These are phyloP conservation scores for Mesitornis unicolor DNA, from an alignment of 2,113 vertebrate species.

Conservation along the genomic window DNA sequence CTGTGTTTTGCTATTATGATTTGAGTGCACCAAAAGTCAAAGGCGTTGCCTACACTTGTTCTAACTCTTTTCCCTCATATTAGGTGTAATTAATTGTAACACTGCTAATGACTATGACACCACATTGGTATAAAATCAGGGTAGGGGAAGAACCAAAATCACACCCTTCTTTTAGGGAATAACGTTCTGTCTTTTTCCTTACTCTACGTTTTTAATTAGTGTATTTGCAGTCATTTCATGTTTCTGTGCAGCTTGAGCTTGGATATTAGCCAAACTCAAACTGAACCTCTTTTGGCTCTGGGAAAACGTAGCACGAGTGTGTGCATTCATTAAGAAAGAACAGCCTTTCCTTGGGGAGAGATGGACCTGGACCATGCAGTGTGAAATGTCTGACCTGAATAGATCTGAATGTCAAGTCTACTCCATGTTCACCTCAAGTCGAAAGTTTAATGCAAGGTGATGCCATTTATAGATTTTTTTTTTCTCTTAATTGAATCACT, in stretches of 20 bases:
- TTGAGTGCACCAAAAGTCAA: background rate
- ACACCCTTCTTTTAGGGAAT: background rate
- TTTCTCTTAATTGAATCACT: constrained; percentile 17
- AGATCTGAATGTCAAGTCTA: constrained; percentile 61
- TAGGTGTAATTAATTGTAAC: background rate
- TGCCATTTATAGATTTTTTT: constrained; percentile 45
- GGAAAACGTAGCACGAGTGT: constrained; percentile 51
- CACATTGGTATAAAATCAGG: background rate
- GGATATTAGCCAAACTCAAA: constrained; percentile 62
- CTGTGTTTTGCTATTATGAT: background rate
- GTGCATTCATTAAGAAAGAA: constrained; percentile 66
- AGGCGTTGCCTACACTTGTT: background rate
- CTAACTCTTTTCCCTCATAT: background rate
- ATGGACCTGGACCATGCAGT: background rate
- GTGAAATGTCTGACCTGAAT: constrained; percentile 66
- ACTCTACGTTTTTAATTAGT: constrained; percentile 52
- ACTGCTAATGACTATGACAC: background rate
- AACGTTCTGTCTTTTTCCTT: background rate
- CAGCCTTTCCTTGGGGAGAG: constrained; percentile 62
- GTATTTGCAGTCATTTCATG: constrained; percentile 62
- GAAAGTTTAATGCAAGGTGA: constrained; percentile 60
- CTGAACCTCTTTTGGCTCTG: constrained; percentile 31
- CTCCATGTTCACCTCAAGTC: constrained; percentile 10
- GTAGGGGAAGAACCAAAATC: background rate
- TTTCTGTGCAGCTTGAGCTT: constrained; percentile 48